A percentile compares a stretch with the other conserved stretches of the same genome.
phyloP scores from a whole-genome alignment of 2,113 vertebrate genomes.

The Hipposideros armiger region DNA sequence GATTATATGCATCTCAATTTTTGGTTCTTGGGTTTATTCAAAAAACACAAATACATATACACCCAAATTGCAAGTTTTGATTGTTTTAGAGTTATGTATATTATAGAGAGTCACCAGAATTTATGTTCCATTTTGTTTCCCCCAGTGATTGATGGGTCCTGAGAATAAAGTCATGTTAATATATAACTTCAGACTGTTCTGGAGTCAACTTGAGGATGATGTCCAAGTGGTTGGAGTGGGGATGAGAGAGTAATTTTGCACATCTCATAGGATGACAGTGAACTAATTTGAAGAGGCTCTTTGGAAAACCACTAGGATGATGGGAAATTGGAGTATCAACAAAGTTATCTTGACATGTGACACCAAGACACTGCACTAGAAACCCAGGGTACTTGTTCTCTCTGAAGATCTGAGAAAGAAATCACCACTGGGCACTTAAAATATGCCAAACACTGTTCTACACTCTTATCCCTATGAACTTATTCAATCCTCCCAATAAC shows the following conservation, averaged over 20 bases:
- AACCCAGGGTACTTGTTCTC: not conserved
- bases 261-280: not conserved
- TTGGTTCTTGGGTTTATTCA: not conserved
- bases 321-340: not conserved
- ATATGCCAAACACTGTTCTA: not conserved
- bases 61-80: not conserved
- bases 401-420: not conserved
- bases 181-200: not conserved
- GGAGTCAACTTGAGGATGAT: not conserved
- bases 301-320: not conserved
- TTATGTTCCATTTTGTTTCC: not conserved
- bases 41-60: not conserved
- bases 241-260: not conserved
- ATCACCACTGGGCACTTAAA: not conserved
- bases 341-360: not conserved
- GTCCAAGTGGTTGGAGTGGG: not conserved
- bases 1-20: not conserved
- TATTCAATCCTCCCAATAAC: not conserved
- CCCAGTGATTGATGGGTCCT: not conserved
- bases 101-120: not conserved
- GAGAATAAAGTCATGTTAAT: not conserved
- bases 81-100: not conserved
- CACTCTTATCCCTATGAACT: not conserved
- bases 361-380: not conserved
- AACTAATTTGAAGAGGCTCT: slow-evolving; percentile 19